phyloP scores from a whole-genome alignment of 2,797 vertebrate species.

The Mormyrops boulengeri region DNA sequence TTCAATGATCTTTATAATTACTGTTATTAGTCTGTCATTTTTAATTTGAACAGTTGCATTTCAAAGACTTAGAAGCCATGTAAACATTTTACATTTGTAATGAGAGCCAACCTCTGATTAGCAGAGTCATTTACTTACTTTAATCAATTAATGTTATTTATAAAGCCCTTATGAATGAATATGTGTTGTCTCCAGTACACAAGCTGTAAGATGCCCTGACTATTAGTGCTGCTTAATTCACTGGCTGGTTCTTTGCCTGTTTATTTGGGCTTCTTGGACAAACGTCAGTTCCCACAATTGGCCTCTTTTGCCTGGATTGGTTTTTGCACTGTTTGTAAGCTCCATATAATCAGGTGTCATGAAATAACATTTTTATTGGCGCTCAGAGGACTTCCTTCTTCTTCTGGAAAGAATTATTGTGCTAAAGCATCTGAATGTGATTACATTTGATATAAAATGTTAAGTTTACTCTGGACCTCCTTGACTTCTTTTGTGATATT shows the following conservation, averaged over 20 bases:
- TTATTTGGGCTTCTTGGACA: background rate
- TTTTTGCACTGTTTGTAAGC: background rate
- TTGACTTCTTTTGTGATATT: background rate
- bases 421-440: background rate
- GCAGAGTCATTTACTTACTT: background rate
- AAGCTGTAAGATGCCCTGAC: background rate
- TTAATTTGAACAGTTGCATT: background rate
- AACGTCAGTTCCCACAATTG: background rate
- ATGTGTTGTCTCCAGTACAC: background rate
- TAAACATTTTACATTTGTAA: background rate
- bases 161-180: background rate
- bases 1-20: background rate
- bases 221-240: background rate
- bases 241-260: background rate
- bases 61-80: background rate
- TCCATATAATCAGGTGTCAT: background rate
- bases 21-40: background rate
- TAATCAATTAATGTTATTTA: background rate
- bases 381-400: background rate
- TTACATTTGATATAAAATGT: background rate
- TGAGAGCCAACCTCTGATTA: background rate
- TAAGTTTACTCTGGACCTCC: background rate
- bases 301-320: background rate
- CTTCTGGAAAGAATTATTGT: background rate
- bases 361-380: background rate